These are phyloP conservation scores for Atherinomorus stipes DNA, from an alignment of 2,113 vertebrate genomes.

Conservation along the genomic window DNA sequence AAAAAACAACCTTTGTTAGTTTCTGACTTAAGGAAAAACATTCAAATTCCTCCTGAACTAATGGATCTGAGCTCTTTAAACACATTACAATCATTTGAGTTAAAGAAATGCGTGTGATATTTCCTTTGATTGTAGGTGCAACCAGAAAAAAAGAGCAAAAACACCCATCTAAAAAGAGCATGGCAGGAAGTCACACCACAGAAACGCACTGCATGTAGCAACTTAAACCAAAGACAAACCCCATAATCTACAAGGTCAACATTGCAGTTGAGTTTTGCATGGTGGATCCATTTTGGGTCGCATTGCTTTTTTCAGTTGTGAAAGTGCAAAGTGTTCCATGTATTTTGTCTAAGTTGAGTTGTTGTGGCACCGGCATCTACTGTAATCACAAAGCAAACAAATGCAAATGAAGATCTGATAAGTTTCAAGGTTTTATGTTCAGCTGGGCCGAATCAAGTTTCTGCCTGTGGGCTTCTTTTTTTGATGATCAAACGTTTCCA, in stretches of 20 bases:
- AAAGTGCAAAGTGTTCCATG: neutral
- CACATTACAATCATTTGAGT: too few relatives aligned
- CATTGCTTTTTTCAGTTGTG: neutral
- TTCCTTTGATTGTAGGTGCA: too few relatives aligned
- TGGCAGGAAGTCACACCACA: neutral
- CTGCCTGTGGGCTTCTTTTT: neutral
- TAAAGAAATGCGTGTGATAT: too few relatives aligned
- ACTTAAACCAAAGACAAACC: neutral
- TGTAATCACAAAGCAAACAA: neutral
- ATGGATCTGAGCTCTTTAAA: too few relatives aligned
- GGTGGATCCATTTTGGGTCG: rapidly evolving
- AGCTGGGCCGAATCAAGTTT: neutral
- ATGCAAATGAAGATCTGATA: neutral
- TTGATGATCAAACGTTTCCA: neutral
- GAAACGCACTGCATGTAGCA: neutral
- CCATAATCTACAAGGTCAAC: too few relatives aligned
- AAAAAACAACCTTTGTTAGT: too few relatives aligned
- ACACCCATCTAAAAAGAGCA: neutral
- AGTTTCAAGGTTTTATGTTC: neutral
- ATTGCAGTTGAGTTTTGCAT: neutral
- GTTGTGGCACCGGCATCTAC: neutral
- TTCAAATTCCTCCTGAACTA: too few relatives aligned
- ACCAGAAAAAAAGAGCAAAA: too few relatives aligned
- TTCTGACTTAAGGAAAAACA: too few relatives aligned
- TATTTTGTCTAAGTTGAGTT: neutral